phyloP scores from a whole-genome alignment of 2,113 vertebrate species.

The Colistium nudipinnis region DNA sequence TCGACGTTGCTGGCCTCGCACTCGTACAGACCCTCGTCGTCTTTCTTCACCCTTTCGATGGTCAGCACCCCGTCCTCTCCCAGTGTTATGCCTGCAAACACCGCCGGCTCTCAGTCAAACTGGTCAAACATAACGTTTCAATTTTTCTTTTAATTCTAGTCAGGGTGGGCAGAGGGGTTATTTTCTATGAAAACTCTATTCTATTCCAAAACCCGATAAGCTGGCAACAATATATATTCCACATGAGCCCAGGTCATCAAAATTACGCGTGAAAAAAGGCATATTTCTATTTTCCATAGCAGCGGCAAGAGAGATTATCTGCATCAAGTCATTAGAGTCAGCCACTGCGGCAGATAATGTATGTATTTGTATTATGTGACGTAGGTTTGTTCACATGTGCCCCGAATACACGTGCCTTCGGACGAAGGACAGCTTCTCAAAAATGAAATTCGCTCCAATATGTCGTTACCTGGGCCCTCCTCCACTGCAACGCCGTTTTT shows the following conservation, averaged over 20 bases:
- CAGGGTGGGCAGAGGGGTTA: too few relatives aligned
- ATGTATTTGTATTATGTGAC: too few relatives aligned
- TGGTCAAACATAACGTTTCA: too few relatives aligned
- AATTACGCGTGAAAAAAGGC: too few relatives aligned
- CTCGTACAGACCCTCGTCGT: slow-evolving; percentile 90
- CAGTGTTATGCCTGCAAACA: slow-evolving; percentile 84
- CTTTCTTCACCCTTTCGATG: slow-evolving; percentile 91
- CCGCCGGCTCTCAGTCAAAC: slow-evolving; percentile 11
- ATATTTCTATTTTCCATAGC: too few relatives aligned
- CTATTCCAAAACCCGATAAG: background rate
- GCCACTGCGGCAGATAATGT: too few relatives aligned
- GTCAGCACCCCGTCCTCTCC: slow-evolving; percentile 81
- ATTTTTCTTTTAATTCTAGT: too few relatives aligned
- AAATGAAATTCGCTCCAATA: background rate
- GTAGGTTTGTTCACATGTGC: background rate
- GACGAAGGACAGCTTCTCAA: background rate
- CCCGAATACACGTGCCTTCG: background rate
- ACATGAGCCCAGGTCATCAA: too few relatives aligned
- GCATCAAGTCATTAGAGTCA: too few relatives aligned
- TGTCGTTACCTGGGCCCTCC: slow-evolving; percentile 84
- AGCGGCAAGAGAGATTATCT: too few relatives aligned
- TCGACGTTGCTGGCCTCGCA: slow-evolving; percentile 85
- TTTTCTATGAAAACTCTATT: too few relatives aligned
- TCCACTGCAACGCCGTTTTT: slow-evolving; percentile 83
- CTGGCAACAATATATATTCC: background rate